Evolutionary conservation across 2,888 invertebrate species (phyloP).

Genomic region (Leptarthrus brevirostris): DNA sequence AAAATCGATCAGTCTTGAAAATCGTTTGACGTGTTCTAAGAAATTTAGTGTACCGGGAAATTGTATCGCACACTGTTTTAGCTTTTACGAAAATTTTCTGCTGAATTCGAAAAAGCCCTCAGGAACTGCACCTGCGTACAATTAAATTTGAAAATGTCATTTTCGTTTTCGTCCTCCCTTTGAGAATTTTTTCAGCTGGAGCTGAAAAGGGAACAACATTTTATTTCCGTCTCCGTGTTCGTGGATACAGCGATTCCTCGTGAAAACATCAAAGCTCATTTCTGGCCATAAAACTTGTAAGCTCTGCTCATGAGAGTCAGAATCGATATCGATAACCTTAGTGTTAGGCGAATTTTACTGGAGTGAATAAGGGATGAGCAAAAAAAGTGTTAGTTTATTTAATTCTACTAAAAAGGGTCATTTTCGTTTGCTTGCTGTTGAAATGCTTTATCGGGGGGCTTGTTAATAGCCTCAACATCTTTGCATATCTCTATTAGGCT

Average conservation of each 20-base stretch:
- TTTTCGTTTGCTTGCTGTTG: conserved; percentile 40
- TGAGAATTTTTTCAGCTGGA: background rate
- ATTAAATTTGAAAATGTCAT: conserved; percentile 19
- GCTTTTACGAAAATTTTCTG: background rate
- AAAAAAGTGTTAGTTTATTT: conserved; percentile 45
- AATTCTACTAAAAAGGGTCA: conserved; percentile 35
- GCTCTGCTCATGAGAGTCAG: conserved; percentile 35
- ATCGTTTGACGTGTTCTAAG: too few species aligned
- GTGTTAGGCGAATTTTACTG: conserved; percentile 39
- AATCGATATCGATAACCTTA: conserved; percentile 46
- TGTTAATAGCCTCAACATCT: conserved; percentile 27
- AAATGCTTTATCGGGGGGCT: conserved; percentile 31
- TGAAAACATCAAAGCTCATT: conserved; percentile 41
- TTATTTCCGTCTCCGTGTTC: background rate
- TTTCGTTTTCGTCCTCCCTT: conserved; percentile 26
- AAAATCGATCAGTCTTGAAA: too few species aligned
- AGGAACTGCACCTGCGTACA: conserved; percentile 16
- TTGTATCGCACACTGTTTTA: background rate
- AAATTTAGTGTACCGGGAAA: background rate
- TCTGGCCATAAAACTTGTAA: conserved; percentile 24
- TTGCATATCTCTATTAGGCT: conserved; percentile 15
- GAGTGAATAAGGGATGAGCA: conserved; percentile 46
- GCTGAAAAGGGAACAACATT: background rate
- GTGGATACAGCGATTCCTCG: background rate
- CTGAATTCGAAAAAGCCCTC: conserved; percentile 24